Evolutionary conservation across 2,888 invertebrate genomes (phyloP).

Genomic region (Xylota segnis): DNA sequence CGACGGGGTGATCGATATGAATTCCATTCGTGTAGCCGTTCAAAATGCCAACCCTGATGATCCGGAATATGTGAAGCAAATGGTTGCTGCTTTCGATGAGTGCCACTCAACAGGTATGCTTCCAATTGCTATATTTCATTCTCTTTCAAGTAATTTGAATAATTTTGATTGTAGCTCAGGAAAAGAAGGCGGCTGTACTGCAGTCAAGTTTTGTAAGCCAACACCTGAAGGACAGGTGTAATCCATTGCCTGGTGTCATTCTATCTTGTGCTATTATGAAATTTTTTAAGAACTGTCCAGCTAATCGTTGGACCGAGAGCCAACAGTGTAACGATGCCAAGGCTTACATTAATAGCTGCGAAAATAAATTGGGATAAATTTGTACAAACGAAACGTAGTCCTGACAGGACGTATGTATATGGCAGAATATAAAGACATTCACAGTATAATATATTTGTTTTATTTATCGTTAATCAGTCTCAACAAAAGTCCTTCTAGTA

Average conservation of each 20-base stretch:
- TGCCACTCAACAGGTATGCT: slow-evolving; percentile 28
- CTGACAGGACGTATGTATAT: not conserved
- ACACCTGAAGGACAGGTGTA: slow-evolving; percentile 35
- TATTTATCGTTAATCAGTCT: too few relatives aligned
- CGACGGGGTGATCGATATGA: slow-evolving; percentile 77
- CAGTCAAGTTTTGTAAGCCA: slow-evolving; percentile 20
- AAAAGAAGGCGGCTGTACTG: slow-evolving; percentile 31
- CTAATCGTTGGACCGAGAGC: slow-evolving; percentile 81
- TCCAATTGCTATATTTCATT: not conserved
- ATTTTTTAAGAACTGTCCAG: slow-evolving; percentile 83
- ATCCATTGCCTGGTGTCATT: slow-evolving; percentile 46
- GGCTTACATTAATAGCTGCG: slow-evolving; percentile 81
- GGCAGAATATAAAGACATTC: not conserved
- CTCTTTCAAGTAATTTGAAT: not conserved
- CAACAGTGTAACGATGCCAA: slow-evolving; percentile 81
- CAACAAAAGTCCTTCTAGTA: too few relatives aligned
- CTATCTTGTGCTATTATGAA: slow-evolving; percentile 78
- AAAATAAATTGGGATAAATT: slow-evolving; percentile 40
- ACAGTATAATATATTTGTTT: not conserved
- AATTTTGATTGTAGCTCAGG: slow-evolving; percentile 14
- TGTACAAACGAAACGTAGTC: not conserved
- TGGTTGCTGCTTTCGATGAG: slow-evolving; percentile 72
- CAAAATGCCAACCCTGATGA: slow-evolving; percentile 76
- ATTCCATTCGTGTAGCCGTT: slow-evolving; percentile 77
- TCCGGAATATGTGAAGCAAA: slow-evolving; percentile 79